A percentile compares a stretch with the other conserved stretches of the same genome.
Evolutionary conservation across 2,888 invertebrate genomes (phyloP).

Genomic region (Archips xylosteana): DNA sequence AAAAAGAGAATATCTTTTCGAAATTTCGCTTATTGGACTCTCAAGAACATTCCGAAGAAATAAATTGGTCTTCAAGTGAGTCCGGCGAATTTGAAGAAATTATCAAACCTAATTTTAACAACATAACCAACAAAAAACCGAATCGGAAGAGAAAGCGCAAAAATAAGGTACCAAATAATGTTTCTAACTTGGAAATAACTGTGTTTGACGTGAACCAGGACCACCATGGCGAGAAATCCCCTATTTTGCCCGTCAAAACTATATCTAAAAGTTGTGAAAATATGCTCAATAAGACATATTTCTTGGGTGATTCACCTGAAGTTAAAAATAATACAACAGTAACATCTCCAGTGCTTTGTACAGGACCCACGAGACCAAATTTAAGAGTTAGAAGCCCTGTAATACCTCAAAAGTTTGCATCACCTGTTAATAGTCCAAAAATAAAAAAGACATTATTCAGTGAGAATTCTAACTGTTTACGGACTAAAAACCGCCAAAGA

Average conservation of each 20-base stretch:
- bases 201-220: slow-evolving; percentile 54
- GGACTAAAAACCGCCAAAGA: slow-evolving; percentile 18
- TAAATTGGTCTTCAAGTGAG: slow-evolving; percentile 73
- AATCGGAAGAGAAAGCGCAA: slow-evolving; percentile 68
- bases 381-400: slow-evolving; percentile 62
- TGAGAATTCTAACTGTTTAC: slow-evolving; percentile 26
- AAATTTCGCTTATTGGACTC: slow-evolving; percentile 70
- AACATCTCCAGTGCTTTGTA: slow-evolving; percentile 56
- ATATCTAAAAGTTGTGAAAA: slow-evolving; percentile 12
- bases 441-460: slow-evolving; percentile 64
- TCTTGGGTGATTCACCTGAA: not conserved
- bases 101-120: slow-evolving; percentile 48
- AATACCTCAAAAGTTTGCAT: slow-evolving; percentile 54
- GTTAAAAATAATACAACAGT: not conserved
- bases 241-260: slow-evolving; percentile 49
- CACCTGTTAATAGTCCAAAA: slow-evolving; percentile 52
- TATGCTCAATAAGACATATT: slow-evolving; percentile 2
- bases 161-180: slow-evolving; percentile 58
- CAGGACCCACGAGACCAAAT: slow-evolving; percentile 32
- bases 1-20: slow-evolving; percentile 62
- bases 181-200: slow-evolving; percentile 67
- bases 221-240: slow-evolving; percentile 52
- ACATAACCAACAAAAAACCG: slow-evolving; percentile 45
- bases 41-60: slow-evolving; percentile 69
- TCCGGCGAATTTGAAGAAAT: slow-evolving; percentile 70